Percentiles rank a stretch among this genome's conserved stretches.
These are phyloP conservation scores for Carposina sasakii DNA, from an alignment of 1,140 invertebrate genomes.

Conservation along the genomic window DNA sequence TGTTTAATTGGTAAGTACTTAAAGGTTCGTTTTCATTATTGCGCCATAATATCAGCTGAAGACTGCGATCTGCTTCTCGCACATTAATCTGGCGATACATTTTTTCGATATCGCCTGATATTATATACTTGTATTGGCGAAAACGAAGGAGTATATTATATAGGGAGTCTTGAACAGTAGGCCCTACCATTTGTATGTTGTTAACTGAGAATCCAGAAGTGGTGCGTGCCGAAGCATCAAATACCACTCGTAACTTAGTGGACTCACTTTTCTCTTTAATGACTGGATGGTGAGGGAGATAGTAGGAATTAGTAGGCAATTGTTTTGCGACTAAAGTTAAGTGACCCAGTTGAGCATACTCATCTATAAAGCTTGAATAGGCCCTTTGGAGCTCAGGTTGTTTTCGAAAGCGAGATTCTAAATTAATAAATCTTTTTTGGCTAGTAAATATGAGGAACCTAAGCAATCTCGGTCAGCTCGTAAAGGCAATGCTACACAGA, in stretches of 20 bases:
- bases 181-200: slow-evolving; percentile 28
- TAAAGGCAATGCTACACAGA: too few species aligned
- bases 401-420: too few species aligned
- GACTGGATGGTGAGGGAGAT: slow-evolving; percentile 19
- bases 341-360: too few species aligned
- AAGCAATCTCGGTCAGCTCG: too few species aligned
- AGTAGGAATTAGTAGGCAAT: too few species aligned
- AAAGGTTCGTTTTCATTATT: slow-evolving; percentile 22
- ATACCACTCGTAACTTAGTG: slow-evolving; percentile 18
- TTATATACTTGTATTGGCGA: slow-evolving; percentile 38
- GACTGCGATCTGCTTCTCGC: slow-evolving; percentile 29
- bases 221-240: slow-evolving; percentile 25
- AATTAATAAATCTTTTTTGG: too few species aligned
- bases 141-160: slow-evolving; percentile 39
- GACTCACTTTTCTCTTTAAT: slow-evolving; percentile 11
- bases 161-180: slow-evolving; percentile 34
- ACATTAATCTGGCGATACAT: slow-evolving; percentile 27
- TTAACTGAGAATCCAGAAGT: slow-evolving; percentile 29
- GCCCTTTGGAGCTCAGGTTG: too few species aligned
- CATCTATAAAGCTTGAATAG: too few species aligned
- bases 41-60: slow-evolving; percentile 50
- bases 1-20: slow-evolving; percentile 31
- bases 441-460: too few species aligned
- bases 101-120: slow-evolving; percentile 42
- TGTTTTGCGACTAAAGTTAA: too few species aligned